A percentile compares a stretch with the other conserved stretches of the same genome.
Conservation (phyloP, 2,113 vertebrate genomes). For the Anguilla japonica region DNA sequence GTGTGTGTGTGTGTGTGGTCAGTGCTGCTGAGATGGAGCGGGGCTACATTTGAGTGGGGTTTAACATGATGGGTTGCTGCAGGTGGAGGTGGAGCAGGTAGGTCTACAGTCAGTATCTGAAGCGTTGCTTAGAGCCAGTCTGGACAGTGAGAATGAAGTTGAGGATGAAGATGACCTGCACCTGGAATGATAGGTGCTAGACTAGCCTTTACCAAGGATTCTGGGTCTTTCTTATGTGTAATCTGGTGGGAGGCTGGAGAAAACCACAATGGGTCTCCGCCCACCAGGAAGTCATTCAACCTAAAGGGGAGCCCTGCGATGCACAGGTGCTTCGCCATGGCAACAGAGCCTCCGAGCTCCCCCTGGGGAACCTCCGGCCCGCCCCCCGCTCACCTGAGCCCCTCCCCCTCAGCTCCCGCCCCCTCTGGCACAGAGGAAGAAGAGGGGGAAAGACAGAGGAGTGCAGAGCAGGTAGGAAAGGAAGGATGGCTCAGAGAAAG, state of each 20-base stretch:
- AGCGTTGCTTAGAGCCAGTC: not conserved
- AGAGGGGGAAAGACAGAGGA: not conserved
- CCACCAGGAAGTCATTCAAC: slow-evolving; percentile 8
- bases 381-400: not conserved
- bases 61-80: not conserved
- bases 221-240: not conserved
- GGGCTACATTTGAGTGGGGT: not conserved
- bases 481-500: slow-evolving; percentile 12
- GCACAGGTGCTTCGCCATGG: slow-evolving; percentile 29
- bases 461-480: not conserved
- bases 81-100: not conserved
- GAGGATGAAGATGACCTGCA: no score
- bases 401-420: not conserved
- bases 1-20: not conserved
- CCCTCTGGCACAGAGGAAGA: not conserved
- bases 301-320: not conserved
- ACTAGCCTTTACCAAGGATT: not conserved
- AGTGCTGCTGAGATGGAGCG: not conserved
- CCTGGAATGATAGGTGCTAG: not conserved
- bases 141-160: no score
- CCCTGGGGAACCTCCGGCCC: not conserved
- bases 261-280: no score
- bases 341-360: slow-evolving; percentile 5
- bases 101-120: not conserved
- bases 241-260: no score